These are phyloP conservation scores for Hypena proboscidalis DNA, from an alignment of 2,888 invertebrate genomes.

Conservation along the genomic window DNA sequence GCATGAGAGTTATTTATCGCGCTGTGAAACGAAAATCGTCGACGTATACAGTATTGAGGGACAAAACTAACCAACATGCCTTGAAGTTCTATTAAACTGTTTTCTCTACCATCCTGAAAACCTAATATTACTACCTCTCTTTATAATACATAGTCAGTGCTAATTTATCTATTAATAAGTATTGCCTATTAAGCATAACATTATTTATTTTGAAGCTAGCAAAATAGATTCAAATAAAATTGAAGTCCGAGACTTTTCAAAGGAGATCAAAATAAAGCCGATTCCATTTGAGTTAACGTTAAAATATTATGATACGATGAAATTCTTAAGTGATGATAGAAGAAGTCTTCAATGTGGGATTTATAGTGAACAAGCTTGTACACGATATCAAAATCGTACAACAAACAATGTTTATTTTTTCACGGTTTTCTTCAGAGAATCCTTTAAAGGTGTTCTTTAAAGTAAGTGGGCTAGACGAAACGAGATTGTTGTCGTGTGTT, in stretches of 20 bases:
- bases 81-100: too few relatives aligned
- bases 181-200: neutral
- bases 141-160: neutral
- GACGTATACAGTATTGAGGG: neutral
- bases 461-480: too few relatives aligned
- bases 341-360: neutral
- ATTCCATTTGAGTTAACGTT: constrained; percentile 1
- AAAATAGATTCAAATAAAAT: constrained; percentile 4
- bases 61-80: neutral
- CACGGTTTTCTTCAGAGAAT: too few relatives aligned
- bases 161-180: neutral
- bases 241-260: neutral
- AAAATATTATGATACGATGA: constrained; percentile 2
- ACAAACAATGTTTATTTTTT: too few relatives aligned
- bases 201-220: constrained; percentile 7
- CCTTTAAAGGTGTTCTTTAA: too few relatives aligned
- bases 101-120: too few relatives aligned
- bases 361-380: too few relatives aligned
- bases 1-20: constrained; percentile 27
- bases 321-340: constrained; percentile 3
- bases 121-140: neutral
- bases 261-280: constrained; percentile 11
- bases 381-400: too few relatives aligned
- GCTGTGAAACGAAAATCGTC: constrained; percentile 20
- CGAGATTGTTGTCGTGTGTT: too few relatives aligned